Percentiles rank a stretch among this genome's conserved stretches.
phyloP scores from a whole-genome alignment of 2,113 vertebrate genomes.

The Rhegmatorhina hoffmannsi region DNA sequence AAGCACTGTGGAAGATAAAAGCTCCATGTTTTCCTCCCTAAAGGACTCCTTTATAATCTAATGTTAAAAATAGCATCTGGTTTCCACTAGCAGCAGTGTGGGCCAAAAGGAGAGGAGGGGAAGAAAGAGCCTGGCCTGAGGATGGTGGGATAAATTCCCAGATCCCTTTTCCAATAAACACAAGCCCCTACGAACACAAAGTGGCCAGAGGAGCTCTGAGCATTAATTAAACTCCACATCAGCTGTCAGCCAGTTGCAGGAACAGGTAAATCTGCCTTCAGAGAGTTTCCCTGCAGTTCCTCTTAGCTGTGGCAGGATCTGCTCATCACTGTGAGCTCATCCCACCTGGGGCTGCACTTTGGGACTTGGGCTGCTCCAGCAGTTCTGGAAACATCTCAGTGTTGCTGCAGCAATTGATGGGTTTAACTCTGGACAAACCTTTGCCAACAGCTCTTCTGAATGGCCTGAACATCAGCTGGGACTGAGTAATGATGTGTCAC shows the following conservation, averaged over 20 bases:
- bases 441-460: not conserved
- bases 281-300: not conserved
- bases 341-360: not conserved
- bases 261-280: not conserved
- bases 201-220: not conserved
- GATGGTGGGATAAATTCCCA: not conserved
- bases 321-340: not conserved
- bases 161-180: not conserved
- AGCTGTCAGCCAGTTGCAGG: not conserved
- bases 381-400: not conserved
- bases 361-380: not conserved
- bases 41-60: not conserved
- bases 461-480: not conserved
- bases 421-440: not conserved
- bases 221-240: not conserved
- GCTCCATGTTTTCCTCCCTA: not conserved
- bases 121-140: not conserved
- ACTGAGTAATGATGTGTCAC: not conserved
- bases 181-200: not conserved
- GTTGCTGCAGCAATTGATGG: not conserved
- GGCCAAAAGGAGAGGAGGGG: not conserved
- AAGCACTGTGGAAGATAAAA: not conserved
- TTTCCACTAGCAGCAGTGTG: not conserved
- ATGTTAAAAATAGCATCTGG: not conserved
- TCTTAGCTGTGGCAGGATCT: not conserved